These are phyloP conservation scores for Drosophila melanica DNA, from an alignment of 1,140 invertebrate genomes.

Conservation along the genomic window DNA sequence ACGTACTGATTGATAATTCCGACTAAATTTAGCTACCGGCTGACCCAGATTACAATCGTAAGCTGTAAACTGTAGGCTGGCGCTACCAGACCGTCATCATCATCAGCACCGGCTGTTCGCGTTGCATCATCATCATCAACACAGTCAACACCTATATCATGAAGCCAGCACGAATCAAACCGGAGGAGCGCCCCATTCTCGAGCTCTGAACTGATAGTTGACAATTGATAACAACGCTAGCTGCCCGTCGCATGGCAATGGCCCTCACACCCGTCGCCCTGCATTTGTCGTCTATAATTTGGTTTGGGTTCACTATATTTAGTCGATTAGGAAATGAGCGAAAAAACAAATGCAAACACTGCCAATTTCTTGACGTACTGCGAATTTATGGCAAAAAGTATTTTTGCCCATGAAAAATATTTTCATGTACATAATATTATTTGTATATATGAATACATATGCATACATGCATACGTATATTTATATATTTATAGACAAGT, in stretches of 20 bases:
- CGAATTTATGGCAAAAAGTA: background rate
- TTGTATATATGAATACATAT: too few relatives aligned
- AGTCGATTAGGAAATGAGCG: constrained; percentile 56
- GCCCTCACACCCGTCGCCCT: constrained; percentile 23
- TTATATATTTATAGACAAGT: background rate
- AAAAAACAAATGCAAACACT: constrained; percentile 38
- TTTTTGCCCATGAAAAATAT: background rate
- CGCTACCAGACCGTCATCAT: constrained; percentile 16
- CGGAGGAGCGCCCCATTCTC: constrained; percentile 19
- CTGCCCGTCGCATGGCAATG: background rate
- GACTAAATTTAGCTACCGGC: constrained; percentile 62
- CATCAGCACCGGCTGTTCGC: constrained; percentile 9
- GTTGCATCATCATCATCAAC: constrained; percentile 34
- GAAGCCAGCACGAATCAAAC: constrained; percentile 7
- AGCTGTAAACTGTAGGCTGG: constrained; percentile 22
- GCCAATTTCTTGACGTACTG: constrained; percentile 31
- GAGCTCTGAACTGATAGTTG: constrained; percentile 31
- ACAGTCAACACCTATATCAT: background rate
- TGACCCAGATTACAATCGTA: constrained; percentile 66
- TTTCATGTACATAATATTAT: too few relatives aligned
- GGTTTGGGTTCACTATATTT: constrained; percentile 53
- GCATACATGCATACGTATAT: too few relatives aligned
- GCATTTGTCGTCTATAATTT: constrained; percentile 34
- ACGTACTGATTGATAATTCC: constrained; percentile 72
- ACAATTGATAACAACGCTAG: constrained; percentile 13